Conservation (phyloP, 2,888 invertebrate genomes). For the Bombylius discolor region DNA sequence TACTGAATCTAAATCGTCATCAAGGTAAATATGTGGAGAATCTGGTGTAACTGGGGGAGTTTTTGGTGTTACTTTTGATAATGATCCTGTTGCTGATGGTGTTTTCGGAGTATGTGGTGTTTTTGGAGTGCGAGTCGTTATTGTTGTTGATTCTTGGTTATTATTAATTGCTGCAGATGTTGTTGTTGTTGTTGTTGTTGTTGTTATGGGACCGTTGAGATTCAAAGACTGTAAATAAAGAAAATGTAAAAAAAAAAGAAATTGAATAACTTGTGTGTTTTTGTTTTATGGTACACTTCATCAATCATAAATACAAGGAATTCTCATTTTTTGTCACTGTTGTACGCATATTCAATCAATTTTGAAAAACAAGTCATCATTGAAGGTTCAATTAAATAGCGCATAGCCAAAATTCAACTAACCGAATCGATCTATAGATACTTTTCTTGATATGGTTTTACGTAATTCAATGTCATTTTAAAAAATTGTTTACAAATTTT, state of each 20-base stretch:
- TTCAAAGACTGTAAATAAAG: slow-evolving; percentile 31
- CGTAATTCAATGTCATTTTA: neutral
- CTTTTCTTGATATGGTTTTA: neutral
- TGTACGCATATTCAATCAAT: neutral
- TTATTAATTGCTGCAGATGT: slow-evolving; percentile 15
- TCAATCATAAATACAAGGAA: neutral
- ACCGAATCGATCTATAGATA: too few relatives aligned
- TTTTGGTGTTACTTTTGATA: slow-evolving; percentile 36
- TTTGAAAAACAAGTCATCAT: neutral
- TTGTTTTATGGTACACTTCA: neutral
- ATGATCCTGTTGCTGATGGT: slow-evolving; percentile 36
- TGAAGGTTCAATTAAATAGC: neutral
- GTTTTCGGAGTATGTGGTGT: slow-evolving; percentile 37
- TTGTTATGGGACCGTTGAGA: slow-evolving; percentile 27
- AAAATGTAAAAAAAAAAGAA: slow-evolving; percentile 16
- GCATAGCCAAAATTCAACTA: neutral
- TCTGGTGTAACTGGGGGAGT: slow-evolving; percentile 51
- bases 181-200: slow-evolving; percentile 14
- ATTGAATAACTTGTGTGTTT: neutral
- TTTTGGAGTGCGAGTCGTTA: slow-evolving; percentile 17
- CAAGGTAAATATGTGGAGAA: slow-evolving; percentile 40
- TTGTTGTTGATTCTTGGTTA: slow-evolving; percentile 17
- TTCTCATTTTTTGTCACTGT: too few relatives aligned
- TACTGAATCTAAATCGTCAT: slow-evolving; percentile 63
- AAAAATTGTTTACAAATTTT: too few relatives aligned